Evolutionary conservation across 2,113 vertebrate genomes (phyloP), one percentile per base, ranked within the genome.

Genomic region (Phyllopteryx taeniolatus): DNA sequence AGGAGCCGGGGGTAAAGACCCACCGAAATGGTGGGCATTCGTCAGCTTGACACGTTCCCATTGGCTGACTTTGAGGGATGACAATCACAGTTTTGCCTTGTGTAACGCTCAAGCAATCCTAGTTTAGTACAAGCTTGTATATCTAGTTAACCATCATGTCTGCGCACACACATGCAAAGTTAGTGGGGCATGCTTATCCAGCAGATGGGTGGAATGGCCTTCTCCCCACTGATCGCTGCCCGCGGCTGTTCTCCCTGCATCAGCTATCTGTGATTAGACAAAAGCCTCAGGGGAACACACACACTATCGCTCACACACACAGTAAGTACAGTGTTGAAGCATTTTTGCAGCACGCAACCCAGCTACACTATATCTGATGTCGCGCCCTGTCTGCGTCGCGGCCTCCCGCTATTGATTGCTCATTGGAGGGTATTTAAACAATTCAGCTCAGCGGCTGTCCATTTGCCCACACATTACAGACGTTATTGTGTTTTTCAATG

Each of bases 161-260:
- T 68, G 74, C 72, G 70, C 8, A 69, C 71, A 43, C 65, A 39
- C 62, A 63, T 11, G 1, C 39, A 78, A 15, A 81, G 54, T 73
- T 77, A 80, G 68, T 49, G 35, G 76, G 72, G 77, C 77, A 71
- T 86, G 79, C 67, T 77, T 72, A 77, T 83, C 68, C 35, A 82
- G 87, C 89, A 91, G 89, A 90, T 90, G 88, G 88, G 80, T 72
- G 73, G 85, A 85, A 89, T 83, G 82, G 85, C 83, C 86, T 80
- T 76, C 73, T 73, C 77, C 64, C 70, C 53, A 64, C 84, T 71
- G 82, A 88, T 84, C 82, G 79, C 78, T 84, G 87, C 85, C 81
- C 49, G 43, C 54, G 71, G 84, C 84, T 72, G 43, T 79, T 78
- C 73, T 79, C 72, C 84, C 75, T 76, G 85, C 85, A 81, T 85